A percentile compares a stretch with the other conserved stretches of the same genome.
phyloP scores from a whole-genome alignment of 2,797 vertebrate species.

The Decapterus maruadsi region DNA sequence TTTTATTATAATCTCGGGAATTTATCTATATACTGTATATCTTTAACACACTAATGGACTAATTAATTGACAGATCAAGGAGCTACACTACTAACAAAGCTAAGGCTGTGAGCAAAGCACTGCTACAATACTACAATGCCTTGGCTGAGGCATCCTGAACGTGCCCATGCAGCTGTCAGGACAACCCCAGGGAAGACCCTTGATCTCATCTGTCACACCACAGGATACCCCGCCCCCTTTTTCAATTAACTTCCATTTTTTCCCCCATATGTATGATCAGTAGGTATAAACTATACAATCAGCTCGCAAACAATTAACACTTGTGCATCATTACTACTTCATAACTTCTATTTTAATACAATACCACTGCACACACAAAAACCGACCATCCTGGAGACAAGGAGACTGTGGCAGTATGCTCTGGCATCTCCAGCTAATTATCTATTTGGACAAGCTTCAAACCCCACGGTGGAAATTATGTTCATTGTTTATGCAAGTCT shows the following conservation, averaged over 20 bases:
- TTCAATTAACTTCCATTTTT: background rate
- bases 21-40: background rate
- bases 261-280: background rate
- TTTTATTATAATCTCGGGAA: background rate
- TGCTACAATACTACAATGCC: background rate
- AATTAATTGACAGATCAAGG: no score
- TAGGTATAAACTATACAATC: background rate
- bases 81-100: background rate
- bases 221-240: no score
- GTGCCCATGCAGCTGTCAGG: background rate
- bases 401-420: constrained; percentile 58
- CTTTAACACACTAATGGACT: background rate
- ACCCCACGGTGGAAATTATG: constrained; percentile 67
- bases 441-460: constrained; percentile 75
- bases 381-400: background rate
- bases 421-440: constrained; percentile 67
- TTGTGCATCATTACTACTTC: background rate
- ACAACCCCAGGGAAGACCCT: background rate
- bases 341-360: background rate
- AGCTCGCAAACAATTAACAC: background rate
- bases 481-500: constrained; percentile 60
- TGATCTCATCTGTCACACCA: background rate
- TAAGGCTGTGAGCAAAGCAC: no score
- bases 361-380: background rate
- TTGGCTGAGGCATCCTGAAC: background rate